A percentile compares a stretch with the other conserved stretches of the same genome.
phyloP scores from a whole-genome alignment of 2,888 invertebrate genomes.

The Philonicus albiceps region DNA sequence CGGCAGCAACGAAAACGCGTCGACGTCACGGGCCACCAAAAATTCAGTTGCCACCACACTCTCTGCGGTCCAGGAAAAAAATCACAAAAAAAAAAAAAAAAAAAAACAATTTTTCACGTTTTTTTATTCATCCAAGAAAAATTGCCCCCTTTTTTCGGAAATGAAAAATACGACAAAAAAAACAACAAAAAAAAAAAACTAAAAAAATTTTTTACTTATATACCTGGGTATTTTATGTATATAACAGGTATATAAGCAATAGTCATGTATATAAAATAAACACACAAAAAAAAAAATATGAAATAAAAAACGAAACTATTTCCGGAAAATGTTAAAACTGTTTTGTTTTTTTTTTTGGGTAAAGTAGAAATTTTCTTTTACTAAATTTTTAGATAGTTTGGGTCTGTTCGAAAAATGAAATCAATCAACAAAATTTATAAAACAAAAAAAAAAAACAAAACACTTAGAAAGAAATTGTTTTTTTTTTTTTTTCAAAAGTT shows the following conservation, averaged over 20 bases:
- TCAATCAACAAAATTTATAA: too few species aligned
- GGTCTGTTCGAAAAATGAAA: too few species aligned
- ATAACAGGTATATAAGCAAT: background rate
- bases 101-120: background rate
- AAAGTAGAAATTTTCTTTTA: too few species aligned
- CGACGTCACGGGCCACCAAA: background rate
- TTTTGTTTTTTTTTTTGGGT: too few species aligned
- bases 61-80: background rate
- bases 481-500: too few species aligned
- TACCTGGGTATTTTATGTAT: background rate
- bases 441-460: too few species aligned
- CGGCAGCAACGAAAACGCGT: too few species aligned
- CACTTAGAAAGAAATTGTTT: too few species aligned
- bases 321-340: background rate
- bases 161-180: too few species aligned
- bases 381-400: too few species aligned
- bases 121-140: background rate
- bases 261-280: background rate
- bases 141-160: too few species aligned
- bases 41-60: background rate
- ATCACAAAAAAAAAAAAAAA: background rate
- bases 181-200: background rate
- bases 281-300: background rate
- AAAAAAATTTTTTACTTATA: background rate
- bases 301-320: background rate